A percentile compares a stretch with the other conserved stretches of the same genome.
Conservation (phyloP, 2,888 invertebrate genomes). For the Nineta flava region DNA sequence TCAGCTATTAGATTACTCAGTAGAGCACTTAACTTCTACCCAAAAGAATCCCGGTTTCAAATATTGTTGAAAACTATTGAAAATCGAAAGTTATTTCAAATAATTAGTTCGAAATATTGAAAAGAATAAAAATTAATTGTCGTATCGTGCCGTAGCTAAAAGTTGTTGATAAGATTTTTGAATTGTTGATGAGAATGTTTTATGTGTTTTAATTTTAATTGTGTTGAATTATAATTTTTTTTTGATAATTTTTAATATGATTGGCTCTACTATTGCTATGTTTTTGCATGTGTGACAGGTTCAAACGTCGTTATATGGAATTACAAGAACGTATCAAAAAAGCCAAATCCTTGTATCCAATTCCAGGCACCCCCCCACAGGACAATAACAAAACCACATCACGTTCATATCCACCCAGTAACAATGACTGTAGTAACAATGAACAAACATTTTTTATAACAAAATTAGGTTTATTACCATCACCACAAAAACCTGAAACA, state of each 20-base stretch:
- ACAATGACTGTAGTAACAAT: not conserved
- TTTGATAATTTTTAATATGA: not conserved
- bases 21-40: no score
- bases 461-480: not conserved
- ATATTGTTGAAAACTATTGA: no score
- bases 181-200: no score
- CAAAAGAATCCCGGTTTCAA: no score
- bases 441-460: not conserved
- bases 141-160: no score
- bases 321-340: conserved; percentile 69
- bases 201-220: not conserved
- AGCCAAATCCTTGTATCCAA: conserved; percentile 66
- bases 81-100: no score
- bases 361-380: conserved; percentile 38
- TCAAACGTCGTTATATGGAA: conserved; percentile 78
- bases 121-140: no score
- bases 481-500: not conserved
- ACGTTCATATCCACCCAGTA: not conserved
- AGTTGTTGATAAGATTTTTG: no score
- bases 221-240: not conserved
- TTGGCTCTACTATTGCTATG: not conserved
- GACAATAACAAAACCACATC: conserved; percentile 18
- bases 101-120: no score
- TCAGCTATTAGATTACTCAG: no score
- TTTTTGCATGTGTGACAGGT: conserved; percentile 36